phyloP scores from a whole-genome alignment of 2,888 invertebrate genomes.

The Ramazzottius varieornatus region DNA sequence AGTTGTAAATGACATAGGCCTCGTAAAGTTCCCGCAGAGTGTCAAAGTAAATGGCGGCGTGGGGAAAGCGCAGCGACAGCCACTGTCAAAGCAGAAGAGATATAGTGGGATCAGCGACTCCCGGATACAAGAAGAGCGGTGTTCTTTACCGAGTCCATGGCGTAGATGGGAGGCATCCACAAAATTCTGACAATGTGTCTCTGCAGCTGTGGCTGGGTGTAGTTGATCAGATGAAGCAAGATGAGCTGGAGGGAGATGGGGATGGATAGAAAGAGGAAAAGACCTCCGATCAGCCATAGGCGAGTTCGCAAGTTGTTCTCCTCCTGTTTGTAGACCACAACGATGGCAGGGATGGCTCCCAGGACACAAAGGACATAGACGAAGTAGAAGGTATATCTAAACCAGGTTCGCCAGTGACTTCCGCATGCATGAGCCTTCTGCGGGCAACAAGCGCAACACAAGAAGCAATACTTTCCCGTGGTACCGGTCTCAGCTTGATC shows the following conservation, averaged over 20 bases:
- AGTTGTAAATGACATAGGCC: conserved; percentile 90
- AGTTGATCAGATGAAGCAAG: background rate
- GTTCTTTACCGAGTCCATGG: background rate
- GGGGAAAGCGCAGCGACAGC: conserved; percentile 61
- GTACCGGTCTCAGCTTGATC: background rate
- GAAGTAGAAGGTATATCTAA: background rate
- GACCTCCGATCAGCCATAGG: background rate
- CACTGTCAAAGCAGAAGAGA: conserved; percentile 30
- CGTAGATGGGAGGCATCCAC: background rate
- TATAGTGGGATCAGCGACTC: no score
- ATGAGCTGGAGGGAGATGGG: background rate
- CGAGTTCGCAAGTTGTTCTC: background rate
- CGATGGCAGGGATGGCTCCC: background rate
- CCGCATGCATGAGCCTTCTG: background rate
- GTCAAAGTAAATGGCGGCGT: conserved; percentile 68
- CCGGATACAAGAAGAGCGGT: no score
- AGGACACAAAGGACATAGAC: background rate
- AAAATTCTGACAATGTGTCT: background rate
- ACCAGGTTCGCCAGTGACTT: background rate
- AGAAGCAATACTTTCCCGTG: background rate
- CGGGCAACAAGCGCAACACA: background rate
- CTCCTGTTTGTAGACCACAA: background rate
- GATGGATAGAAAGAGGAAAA: background rate
- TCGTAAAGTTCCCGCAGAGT: conserved; percentile 81
- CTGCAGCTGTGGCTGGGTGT: background rate